Evolutionary conservation across 2,888 invertebrate species (phyloP), one percentile per base, ranked within the genome.

Genomic region (Nomada goodeniana): DNA sequence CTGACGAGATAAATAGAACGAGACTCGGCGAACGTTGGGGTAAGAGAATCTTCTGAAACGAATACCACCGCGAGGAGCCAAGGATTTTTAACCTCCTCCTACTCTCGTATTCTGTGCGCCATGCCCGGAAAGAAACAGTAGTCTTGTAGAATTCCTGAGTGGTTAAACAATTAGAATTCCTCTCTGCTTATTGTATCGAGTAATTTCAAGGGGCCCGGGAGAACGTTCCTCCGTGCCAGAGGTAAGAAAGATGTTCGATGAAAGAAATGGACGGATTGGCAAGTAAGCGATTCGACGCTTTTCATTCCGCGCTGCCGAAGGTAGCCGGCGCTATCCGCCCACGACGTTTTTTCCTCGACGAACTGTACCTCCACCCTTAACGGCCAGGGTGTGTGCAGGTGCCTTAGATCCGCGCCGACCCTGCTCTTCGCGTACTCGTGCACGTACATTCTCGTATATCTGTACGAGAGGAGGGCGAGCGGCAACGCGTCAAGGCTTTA

Each of bases 401-500:
- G 70, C 76, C 80, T 55, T 75, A 71, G 82, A 83, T 64, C 71
- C 70, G 53, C 64, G 57, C 67, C 53, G 36, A 36, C 52, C 2
- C 26, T 47, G 18, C 52, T 53, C 47, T 11, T 50, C 60, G 64
- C 42, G 47, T 52, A 11, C 70, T 57, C 61, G 55, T 60, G 70
- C 80, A 80, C 70, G 64, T 84, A 76, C 75, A 55, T 36, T 42
- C 59, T 68, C 44, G 63, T 76, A 55, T 65, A 79, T 68, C 74
- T 61, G 60, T 71, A 63, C 69, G 83, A 76, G 81, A 84, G 76
- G 87, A 88, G 88, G 87, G 84, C 80, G 89, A 81, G 85, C 86
- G 86, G 85, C 83, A 86, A 87, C 90, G 91, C 89, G 90, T 90
- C 92, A 91, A 91, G 88, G 89, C 91, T 91, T 92, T 92, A 92